Evolutionary conservation across 2,113 vertebrate species (phyloP), one percentile per base, ranked within the genome.

Genomic region (Proterorhinus semilunaris): DNA sequence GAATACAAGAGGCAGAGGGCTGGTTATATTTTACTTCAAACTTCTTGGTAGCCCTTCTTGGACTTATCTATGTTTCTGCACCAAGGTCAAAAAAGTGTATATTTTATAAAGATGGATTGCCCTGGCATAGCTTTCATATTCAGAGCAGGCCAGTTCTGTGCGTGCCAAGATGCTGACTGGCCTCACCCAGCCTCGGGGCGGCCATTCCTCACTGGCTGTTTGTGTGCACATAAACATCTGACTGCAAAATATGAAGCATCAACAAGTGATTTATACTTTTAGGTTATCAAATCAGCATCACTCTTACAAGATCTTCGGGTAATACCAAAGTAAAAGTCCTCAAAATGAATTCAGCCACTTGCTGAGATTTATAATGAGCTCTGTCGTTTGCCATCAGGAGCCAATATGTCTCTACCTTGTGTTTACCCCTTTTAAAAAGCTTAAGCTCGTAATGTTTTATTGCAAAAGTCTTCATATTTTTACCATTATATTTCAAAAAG

Each of bases 51-150:
- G 75, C 77, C 78, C 75, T 70, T 78, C 73, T 78, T 36, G 15
- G 76, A 89, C 83, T 86, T 86, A 89, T 90, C 85, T 83, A 58
- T 75, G 80, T 86, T 87, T 80, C 79, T 49, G 11, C 71, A 71
- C 78, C 89, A 91, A 93, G 91, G 91, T 89, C 88, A 92, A 74
- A 89, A 83, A 82, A 86, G 83, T 75, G 71, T 83, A 86, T 87
- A 86, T 87, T 89, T 88, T 87, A 88, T 86, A 86, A 87, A 91
- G 90, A 91, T 71, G 76, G 83, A 91, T 90, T 50, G 44, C 87
- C 74, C 50, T 10, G 58, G 77, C 68, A 80, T 73, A 87, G 80
- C 59, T 78, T 66, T 67, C 6, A 43, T 69, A 68, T 86, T 85
- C 72, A 74, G 80, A 71, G 51, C 69, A 71, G 72, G 76, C 61